These are phyloP conservation scores for Hozukius guyotensis DNA, from an alignment of 2,797 vertebrate species.

Conservation along the genomic window DNA sequence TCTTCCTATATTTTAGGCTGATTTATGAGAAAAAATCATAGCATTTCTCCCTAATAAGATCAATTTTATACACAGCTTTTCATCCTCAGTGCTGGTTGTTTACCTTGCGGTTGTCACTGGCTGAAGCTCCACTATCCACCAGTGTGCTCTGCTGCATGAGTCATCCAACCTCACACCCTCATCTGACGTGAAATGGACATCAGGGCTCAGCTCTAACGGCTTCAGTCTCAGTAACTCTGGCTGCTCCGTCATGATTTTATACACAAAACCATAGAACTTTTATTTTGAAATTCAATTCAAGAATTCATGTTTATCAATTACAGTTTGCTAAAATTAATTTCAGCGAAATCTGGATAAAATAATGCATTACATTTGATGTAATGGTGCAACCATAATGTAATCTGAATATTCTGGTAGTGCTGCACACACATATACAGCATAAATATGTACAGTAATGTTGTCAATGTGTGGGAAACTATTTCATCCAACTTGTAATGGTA, in stretches of 20 bases:
- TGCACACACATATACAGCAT: too few species aligned
- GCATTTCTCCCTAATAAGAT: not conserved
- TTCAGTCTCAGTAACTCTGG: not conserved
- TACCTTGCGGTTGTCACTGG: not conserved
- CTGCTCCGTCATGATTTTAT: not conserved
- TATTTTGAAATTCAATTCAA: not conserved
- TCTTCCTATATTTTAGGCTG: not conserved
- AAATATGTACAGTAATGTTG: not conserved
- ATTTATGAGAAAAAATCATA: not conserved
- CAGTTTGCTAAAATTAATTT: not conserved
- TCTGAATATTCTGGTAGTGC: not conserved
- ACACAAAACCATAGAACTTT: not conserved
- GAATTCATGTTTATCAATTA: not conserved
- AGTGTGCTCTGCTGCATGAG: constrained; percentile 55
- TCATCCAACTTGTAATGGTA: not conserved
- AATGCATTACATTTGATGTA: not conserved
- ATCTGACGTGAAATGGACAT: constrained; percentile 21
- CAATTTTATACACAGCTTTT: not conserved
- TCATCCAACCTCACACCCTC: constrained; percentile 50
- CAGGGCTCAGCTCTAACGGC: not conserved
- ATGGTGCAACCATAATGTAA: not conserved
- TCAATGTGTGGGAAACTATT: not conserved
- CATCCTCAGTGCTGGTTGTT: not conserved
- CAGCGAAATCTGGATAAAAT: not conserved
- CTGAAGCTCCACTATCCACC: constrained; percentile 1